Percentiles rank a stretch among this genome's conserved stretches.
Conservation (phyloP, 2,113 vertebrate species). For the Hyperoodon ampullatus region DNA sequence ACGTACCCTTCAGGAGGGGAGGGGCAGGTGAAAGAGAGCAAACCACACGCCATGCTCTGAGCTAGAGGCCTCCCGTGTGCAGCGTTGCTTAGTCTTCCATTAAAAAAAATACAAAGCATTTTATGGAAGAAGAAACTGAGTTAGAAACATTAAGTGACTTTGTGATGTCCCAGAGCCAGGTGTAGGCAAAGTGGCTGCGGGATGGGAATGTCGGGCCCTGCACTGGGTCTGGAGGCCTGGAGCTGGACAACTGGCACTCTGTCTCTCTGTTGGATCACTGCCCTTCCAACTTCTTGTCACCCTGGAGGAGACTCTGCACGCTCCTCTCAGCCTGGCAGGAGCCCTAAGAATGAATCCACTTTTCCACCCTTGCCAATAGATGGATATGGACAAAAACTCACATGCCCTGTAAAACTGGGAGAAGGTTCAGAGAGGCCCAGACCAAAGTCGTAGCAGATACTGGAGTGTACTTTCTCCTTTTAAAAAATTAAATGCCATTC, state of each 20-base stretch:
- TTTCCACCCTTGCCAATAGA: neutral
- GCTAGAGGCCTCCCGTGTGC: neutral
- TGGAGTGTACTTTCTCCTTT: neutral
- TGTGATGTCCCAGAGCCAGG: fast-evolving
- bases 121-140: neutral
- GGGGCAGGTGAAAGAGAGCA: neutral
- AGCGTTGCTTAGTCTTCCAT: neutral
- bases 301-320: neutral
- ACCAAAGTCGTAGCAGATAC: neutral
- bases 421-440: neutral
- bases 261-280: neutral
- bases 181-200: neutral
- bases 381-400: neutral
- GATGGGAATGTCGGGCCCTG: neutral
- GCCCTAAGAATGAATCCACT: neutral
- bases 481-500: neutral
- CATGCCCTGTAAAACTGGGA: too few relatives aligned
- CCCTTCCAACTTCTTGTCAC: neutral
- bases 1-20: neutral
- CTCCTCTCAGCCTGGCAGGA: neutral
- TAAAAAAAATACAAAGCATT: neutral
- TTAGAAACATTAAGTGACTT: neutral
- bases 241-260: neutral
- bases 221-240: neutral
- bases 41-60: fast-evolving